Evolutionary conservation across 2,113 vertebrate genomes (phyloP), one percentile per base, ranked within the genome.

Genomic region (Eolophus roseicapilla): DNA sequence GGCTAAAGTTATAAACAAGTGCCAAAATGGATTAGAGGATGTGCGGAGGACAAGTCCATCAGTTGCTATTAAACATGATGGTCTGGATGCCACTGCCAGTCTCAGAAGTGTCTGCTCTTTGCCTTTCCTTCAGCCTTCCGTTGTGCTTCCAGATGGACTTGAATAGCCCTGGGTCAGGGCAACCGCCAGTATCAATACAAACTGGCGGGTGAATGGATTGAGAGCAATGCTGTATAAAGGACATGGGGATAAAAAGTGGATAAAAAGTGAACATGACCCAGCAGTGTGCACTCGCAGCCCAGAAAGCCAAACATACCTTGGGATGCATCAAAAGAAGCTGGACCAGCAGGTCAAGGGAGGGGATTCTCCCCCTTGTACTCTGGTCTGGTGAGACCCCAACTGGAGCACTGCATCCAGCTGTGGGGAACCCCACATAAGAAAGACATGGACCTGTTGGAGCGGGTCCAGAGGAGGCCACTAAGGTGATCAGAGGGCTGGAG

Each of bases 1-100:
- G 69, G 62, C 73, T 92, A 39, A 84, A 91, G 86, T 52, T 92
- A 82, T 84, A 84, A 93, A 83, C 59, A 65, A 90, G 50, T 86
- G 73, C 55, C 82, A 67, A 90, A 95, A 88, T 6, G 73, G 82
- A 93, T 95, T 83, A 90, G 64, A 67, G 55, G 44, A 59, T 74
- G 52, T 75, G 24, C 59, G 33, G 65, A 79, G 60, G 86, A 83
- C 39, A 89, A 87, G 69, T 63, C 69, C 73, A 55, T 43, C 80
- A 43, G 35, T 47, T 77, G 53, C 35, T 81, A 5, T 60, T 18
- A 63, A 46, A 53, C 12, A n/a, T 3, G 1, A 67, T 37, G 49
- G 31, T 69, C 59, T 69, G 90, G 39, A 59, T 33, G 63, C 27
- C 60, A 8, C 24, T 44, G 17, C 5, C 17, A 29, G 75, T 46